Percentiles rank a stretch among this genome's conserved stretches.
Conservation (phyloP, 2,113 vertebrate species). For the Charina bottae region DNA sequence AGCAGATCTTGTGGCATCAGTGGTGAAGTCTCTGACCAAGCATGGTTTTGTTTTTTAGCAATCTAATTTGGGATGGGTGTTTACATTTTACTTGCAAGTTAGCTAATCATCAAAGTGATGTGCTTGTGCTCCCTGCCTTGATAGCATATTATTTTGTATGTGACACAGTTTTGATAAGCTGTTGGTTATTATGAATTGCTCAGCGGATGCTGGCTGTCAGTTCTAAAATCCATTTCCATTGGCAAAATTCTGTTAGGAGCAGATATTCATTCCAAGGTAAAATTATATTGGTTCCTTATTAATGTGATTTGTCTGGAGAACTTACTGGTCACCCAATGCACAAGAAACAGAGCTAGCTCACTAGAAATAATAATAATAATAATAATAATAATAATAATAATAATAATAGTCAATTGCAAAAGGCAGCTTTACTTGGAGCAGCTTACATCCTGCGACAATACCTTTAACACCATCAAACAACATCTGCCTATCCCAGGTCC, state of each 20-base stretch:
- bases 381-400: background rate
- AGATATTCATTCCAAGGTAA: background rate
- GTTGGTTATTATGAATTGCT: background rate
- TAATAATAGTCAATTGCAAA: too few relatives aligned
- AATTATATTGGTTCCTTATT: background rate
- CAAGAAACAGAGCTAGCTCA: background rate
- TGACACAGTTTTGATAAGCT: background rate
- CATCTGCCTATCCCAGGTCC: too few relatives aligned
- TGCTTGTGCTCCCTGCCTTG: background rate
- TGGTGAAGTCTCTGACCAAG: background rate
- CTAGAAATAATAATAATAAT: background rate
- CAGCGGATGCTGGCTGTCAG: background rate
- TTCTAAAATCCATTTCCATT: background rate
- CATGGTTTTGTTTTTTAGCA: background rate
- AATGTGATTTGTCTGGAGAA: background rate
- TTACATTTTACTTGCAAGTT: background rate
- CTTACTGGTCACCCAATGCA: background rate
- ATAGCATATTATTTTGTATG: background rate
- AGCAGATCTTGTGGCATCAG: background rate
- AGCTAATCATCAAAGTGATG: background rate
- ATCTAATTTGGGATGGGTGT: background rate
- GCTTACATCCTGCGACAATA: too few relatives aligned
- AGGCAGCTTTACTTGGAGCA: too few relatives aligned
- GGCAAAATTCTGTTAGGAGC: background rate
- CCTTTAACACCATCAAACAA: too few relatives aligned